Evolutionary conservation across 2,888 invertebrate species (phyloP).

Genomic region (Drosophila mettleri): DNA sequence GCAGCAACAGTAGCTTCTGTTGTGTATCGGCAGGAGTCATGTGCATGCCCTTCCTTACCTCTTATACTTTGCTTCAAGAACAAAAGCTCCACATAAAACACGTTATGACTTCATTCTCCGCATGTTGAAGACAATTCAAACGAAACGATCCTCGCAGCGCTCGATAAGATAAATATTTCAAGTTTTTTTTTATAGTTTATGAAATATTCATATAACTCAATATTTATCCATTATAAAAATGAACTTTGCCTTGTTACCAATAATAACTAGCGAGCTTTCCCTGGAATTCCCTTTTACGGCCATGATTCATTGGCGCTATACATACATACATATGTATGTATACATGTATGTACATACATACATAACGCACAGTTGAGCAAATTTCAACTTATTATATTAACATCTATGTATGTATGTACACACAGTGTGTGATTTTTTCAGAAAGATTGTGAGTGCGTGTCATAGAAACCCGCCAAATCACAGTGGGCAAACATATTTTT

Average conservation of each 20-base stretch:
- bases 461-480: constrained; percentile 10
- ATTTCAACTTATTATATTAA: constrained; percentile 26
- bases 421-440: constrained; percentile 8
- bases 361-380: constrained; percentile 1
- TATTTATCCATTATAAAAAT: constrained; percentile 4
- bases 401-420: constrained; percentile 9
- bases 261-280: background rate
- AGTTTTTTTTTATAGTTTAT: background rate
- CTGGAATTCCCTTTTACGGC: constrained; percentile 28
- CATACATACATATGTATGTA: too few species aligned
- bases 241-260: constrained; percentile 17
- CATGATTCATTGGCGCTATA: constrained; percentile 32
- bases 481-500: constrained; percentile 1
- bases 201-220: too few species aligned
- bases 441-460: constrained; percentile 20
- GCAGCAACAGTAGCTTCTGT: constrained; percentile 38
- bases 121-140: background rate
- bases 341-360: too few species aligned
- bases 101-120: constrained; percentile 2
- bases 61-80: constrained; percentile 34
- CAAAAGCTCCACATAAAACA: constrained; percentile 17
- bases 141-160: too few species aligned
- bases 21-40: background rate
- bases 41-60: constrained; percentile 18
- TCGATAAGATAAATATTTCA: background rate